phyloP scores from a whole-genome alignment of 2,797 vertebrate genomes.

The Hephaestus fuliginosus region DNA sequence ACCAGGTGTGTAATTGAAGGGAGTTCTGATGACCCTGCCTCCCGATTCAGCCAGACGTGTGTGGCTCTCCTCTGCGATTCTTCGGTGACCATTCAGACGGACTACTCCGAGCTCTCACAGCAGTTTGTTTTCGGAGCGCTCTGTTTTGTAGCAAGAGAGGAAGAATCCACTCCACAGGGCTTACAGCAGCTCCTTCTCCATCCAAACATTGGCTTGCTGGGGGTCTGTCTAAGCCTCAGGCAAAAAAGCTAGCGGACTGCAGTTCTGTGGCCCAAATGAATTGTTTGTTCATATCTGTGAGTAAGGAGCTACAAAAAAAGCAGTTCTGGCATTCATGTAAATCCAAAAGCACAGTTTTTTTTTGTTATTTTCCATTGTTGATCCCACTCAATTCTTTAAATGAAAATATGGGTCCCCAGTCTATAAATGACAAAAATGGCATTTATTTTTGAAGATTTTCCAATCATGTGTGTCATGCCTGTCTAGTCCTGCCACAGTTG shows the following conservation, averaged over 20 bases:
- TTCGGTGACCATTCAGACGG: conserved; percentile 18
- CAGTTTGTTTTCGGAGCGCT: conserved; percentile 73
- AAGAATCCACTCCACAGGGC: conserved; percentile 78
- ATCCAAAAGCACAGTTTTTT: not conserved
- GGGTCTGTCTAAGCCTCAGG: conserved; percentile 53
- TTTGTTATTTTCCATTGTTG: not conserved
- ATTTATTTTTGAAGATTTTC: not conserved
- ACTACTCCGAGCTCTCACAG: conserved; percentile 47
- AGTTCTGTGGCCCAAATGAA: conserved; percentile 27
- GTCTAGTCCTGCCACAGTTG: not conserved
- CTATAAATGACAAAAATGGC: not conserved
- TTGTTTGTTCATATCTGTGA: conserved; percentile 43
- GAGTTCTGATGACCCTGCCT: conserved; percentile 2
- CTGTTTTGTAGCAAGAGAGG: conserved; percentile 71
- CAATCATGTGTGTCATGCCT: not conserved
- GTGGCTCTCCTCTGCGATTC: conserved; percentile 14
- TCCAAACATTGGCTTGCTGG: conserved; percentile 71
- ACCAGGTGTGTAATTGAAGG: conserved; percentile 57
- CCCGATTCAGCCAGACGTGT: not conserved
- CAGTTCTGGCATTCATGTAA: conserved; percentile 14
- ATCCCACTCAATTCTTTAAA: not conserved
- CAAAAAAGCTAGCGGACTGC: conserved; percentile 38
- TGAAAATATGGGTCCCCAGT: not conserved
- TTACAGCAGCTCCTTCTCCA: conserved; percentile 69
- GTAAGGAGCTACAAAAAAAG: conserved; percentile 4